phyloP scores from a whole-genome alignment of 2,888 invertebrate genomes.

The Cerceris rybyensis region DNA sequence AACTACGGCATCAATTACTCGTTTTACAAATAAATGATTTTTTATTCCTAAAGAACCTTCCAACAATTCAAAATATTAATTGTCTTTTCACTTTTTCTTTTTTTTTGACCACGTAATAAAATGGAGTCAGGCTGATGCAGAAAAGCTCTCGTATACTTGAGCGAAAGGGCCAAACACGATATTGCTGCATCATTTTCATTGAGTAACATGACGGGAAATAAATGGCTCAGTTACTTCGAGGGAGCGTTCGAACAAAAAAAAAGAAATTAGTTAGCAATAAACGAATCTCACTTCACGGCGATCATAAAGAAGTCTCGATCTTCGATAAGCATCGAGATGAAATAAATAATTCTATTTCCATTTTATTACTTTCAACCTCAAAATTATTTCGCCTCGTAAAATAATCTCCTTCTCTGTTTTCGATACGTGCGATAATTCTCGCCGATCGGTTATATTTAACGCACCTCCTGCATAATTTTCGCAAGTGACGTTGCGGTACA shows the following conservation, averaged over 20 bases:
- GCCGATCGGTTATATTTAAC: no score
- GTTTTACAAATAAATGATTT: slow-evolving; percentile 3
- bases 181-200: slow-evolving; percentile 33
- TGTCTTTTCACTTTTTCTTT: background rate
- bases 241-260: background rate
- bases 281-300: slow-evolving; percentile 1
- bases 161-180: slow-evolving; percentile 24
- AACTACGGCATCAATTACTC: background rate
- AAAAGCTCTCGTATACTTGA: slow-evolving; percentile 24
- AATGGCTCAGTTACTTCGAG: slow-evolving; percentile 12
- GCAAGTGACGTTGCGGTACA: slow-evolving; percentile 9
- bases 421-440: no score
- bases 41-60: slow-evolving; percentile 1
- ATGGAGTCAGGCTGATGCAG: slow-evolving; percentile 9
- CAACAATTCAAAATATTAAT: slow-evolving; percentile 10
- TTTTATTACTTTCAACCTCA: no score
- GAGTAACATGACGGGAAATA: slow-evolving; percentile 27
- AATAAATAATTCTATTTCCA: no score
- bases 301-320: background rate
- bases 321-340: background rate
- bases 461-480: slow-evolving; percentile 27
- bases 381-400: no score
- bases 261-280: slow-evolving; percentile 5
- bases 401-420: no score
- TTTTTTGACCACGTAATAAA: background rate